Evolutionary conservation across 2,113 vertebrate species (phyloP).

Genomic region (Mesoclemmys tuberculata): DNA sequence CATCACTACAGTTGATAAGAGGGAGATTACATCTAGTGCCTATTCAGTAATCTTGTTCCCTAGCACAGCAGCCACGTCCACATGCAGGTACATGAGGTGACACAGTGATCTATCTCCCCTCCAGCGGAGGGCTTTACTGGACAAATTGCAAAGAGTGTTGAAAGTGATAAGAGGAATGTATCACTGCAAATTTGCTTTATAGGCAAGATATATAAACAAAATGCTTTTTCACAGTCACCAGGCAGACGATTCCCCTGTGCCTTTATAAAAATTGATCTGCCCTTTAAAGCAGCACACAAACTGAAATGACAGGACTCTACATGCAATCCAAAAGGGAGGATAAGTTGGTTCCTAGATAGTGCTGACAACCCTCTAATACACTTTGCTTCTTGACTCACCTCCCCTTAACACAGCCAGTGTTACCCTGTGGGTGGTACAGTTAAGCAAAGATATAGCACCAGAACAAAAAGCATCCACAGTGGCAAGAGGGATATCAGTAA

Average conservation of each 20-base stretch:
- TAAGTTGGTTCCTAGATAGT: not conserved
- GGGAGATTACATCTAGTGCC: not conserved
- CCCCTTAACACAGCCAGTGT: not conserved
- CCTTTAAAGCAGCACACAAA: not conserved
- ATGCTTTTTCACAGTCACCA: not conserved
- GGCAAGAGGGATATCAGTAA: not conserved
- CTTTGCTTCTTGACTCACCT: not conserved
- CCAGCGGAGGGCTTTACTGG: slow-evolving; percentile 8
- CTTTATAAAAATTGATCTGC: slow-evolving; percentile 43
- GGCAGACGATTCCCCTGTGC: not conserved
- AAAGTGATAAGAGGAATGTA: slow-evolving; percentile 28
- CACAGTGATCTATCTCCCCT: not conserved
- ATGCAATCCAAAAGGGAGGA: not conserved
- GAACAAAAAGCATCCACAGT: not conserved
- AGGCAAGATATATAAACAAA: slow-evolving; percentile 4
- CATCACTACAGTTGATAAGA: not conserved
- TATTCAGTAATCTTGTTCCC: not conserved
- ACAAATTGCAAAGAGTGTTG: not conserved
- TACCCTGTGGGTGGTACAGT: not conserved
- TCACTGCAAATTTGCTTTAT: slow-evolving; percentile 38
- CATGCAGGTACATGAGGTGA: not conserved
- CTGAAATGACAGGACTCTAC: slow-evolving; percentile 3
- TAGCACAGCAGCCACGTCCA: not conserved
- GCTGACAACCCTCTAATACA: not conserved
- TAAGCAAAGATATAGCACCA: not conserved